phyloP scores from a whole-genome alignment of 30 jellyfish, hydroid and myxozoan species.

The Chrysaora quinquecirrha region DNA sequence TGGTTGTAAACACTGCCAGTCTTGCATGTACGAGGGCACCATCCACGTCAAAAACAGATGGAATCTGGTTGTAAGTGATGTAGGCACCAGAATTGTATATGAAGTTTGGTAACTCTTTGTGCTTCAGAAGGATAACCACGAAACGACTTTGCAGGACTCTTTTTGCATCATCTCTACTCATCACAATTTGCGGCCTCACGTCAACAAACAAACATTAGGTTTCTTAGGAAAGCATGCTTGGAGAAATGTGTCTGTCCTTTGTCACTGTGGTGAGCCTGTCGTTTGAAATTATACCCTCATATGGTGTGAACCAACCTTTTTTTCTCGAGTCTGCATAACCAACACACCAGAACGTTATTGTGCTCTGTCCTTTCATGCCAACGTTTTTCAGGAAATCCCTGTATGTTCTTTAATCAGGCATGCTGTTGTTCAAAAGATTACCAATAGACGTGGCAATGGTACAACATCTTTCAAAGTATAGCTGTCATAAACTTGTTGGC shows the following conservation, averaged over 20 bases:
- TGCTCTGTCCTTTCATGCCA: background rate
- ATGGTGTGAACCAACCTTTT: too few species aligned
- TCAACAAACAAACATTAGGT: conserved; percentile 7
- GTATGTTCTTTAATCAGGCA: background rate
- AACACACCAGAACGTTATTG: background rate
- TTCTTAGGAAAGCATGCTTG: conserved; percentile 4
- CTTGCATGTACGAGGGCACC: background rate
- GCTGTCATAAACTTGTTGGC: too few species aligned
- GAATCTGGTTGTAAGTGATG: conserved; percentile 34
- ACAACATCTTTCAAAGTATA: too few species aligned
- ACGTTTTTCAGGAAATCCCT: background rate
- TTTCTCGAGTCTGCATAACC: background rate
- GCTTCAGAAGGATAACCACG: conserved; percentile 24
- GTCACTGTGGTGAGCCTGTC: conserved; percentile 27
- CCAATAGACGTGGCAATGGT: too few species aligned
- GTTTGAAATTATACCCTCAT: conserved; percentile 20
- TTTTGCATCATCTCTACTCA: conserved; percentile 13
- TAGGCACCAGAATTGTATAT: conserved; percentile 39
- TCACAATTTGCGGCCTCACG: conserved; percentile 21
- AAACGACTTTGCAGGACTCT: conserved; percentile 31
- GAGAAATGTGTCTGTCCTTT: conserved; percentile 26
- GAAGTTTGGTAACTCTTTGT: conserved; percentile 13
- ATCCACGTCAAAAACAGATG: conserved; percentile 10
- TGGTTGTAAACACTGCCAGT: conserved; percentile 13
- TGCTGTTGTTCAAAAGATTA: too few species aligned